Evolutionary conservation across 1,140 invertebrate genomes (phyloP).

Genomic region (Drosophila albomicans): DNA sequence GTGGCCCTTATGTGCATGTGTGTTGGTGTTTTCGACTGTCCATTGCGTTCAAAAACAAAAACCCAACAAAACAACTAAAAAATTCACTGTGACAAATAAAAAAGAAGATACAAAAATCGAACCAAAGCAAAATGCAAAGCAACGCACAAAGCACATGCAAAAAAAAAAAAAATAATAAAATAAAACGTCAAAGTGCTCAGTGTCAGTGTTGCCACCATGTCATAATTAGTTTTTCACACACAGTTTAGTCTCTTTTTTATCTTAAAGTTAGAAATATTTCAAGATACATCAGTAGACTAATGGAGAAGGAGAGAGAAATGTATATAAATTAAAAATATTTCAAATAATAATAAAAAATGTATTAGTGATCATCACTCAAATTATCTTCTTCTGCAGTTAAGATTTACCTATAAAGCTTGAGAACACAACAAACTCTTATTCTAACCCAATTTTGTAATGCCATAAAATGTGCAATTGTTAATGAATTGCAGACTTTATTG

Average conservation of each 20-base stretch:
- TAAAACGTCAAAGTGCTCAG: constrained; percentile 58
- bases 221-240: constrained; percentile 71
- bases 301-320: no score
- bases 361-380: no score
- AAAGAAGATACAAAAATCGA: constrained; percentile 42
- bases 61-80: constrained; percentile 73
- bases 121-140: constrained; percentile 53
- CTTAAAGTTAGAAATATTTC: neutral
- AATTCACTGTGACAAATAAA: constrained; percentile 66
- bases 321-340: no score
- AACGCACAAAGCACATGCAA: constrained; percentile 41
- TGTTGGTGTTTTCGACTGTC: constrained; percentile 45
- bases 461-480: constrained; percentile 53
- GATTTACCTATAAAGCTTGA: neutral
- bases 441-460: constrained; percentile 58
- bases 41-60: constrained; percentile 59
- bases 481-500: constrained; percentile 73
- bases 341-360: no score
- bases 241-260: constrained; percentile 16
- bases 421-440: neutral
- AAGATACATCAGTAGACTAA: no score
- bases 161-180: constrained; percentile 43
- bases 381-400: no score
- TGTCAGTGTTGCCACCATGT: constrained; percentile 73
- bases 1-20: constrained; percentile 30